Evolutionary conservation across 2,797 vertebrate genomes (phyloP), one percentile per base, ranked within the genome.

Genomic region (Dendrocincla fuliginosa): DNA sequence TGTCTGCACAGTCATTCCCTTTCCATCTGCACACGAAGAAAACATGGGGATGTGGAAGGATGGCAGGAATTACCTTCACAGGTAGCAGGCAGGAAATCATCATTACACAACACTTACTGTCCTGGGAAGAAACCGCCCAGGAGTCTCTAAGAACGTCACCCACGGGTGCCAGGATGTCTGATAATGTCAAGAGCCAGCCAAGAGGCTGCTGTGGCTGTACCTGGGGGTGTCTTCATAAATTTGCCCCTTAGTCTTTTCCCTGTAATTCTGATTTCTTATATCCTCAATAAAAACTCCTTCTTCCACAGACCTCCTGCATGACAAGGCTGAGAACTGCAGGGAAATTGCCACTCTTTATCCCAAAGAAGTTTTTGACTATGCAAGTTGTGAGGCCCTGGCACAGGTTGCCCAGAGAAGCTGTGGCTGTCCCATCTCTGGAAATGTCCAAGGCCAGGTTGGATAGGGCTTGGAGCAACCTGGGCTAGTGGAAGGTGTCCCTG

Each of bases 381-480:
- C 8, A 9, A 16, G 14, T 47, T 49, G 16, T 0, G 0, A 67
- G 52, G 19, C 13, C 39, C 47, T 39, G 64, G 53, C 55, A 68
- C 28, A 60, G 73, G 32, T 3, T 69, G 30, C 47, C 39, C 73
- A 77, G 83, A 69, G 73, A 0, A 77, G 41, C 47, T 77, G 64
- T 8, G 55, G 47, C 56, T 86, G 56, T 13, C 16, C 16, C 41
- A 63, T 55, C 49, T 25, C 65, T 63, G 56, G 33, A 0, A 61
- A 16, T 33, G 41, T 0, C 41, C 74, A 33, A 70, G 33, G 41
- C 30, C 84, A 78, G 64, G 47, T 0, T 86, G 74, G 56, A 55
- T 0, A 0, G 56, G 24, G 7, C 3, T 59, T 2, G 64, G 73
- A 63, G 30, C 16, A 47, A 0, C 39, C 60, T 73, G 85, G 28